Conservation (phyloP, 2,888 invertebrate genomes). For the Graphium colonna region DNA sequence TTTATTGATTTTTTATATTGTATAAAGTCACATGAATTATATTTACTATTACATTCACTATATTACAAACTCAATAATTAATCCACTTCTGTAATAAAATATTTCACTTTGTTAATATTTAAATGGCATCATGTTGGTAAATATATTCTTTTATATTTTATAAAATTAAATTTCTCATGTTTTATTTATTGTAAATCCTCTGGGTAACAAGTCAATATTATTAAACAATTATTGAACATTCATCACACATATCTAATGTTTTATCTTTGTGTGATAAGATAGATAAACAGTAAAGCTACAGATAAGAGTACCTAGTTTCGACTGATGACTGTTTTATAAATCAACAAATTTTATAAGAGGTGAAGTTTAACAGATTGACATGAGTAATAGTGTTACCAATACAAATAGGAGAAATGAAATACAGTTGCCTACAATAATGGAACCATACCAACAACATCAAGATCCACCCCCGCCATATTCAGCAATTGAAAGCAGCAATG, state of each 20-base stretch:
- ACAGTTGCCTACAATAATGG: constrained; percentile 36
- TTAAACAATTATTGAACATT: constrained; percentile 16
- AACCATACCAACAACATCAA: constrained; percentile 32
- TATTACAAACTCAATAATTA: not conserved
- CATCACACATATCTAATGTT: not conserved
- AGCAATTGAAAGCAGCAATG: constrained; percentile 32
- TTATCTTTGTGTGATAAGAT: constrained; percentile 30
- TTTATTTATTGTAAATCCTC: constrained; percentile 8
- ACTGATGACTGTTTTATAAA: constrained; percentile 13
- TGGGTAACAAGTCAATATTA: constrained; percentile 4
- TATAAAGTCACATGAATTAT: too few relatives aligned
- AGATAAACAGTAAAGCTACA: constrained; percentile 17
- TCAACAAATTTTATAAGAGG: constrained; percentile 13
- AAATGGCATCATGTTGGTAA: not conserved
- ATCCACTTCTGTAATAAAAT: constrained; percentile 2
- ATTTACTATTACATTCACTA: not conserved
- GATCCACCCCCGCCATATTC: constrained; percentile 65
- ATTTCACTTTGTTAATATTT: not conserved
- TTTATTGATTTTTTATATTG: too few relatives aligned
- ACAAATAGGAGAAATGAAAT: constrained; percentile 30
- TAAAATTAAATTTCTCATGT: constrained; percentile 5
- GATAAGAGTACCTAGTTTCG: constrained; percentile 24
- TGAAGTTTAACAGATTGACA: constrained; percentile 7
- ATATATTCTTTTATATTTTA: constrained; percentile 3
- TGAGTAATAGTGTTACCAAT: constrained; percentile 22